These are phyloP conservation scores for Eulithis prunata DNA, from an alignment of 2,888 invertebrate species.

Conservation along the genomic window DNA sequence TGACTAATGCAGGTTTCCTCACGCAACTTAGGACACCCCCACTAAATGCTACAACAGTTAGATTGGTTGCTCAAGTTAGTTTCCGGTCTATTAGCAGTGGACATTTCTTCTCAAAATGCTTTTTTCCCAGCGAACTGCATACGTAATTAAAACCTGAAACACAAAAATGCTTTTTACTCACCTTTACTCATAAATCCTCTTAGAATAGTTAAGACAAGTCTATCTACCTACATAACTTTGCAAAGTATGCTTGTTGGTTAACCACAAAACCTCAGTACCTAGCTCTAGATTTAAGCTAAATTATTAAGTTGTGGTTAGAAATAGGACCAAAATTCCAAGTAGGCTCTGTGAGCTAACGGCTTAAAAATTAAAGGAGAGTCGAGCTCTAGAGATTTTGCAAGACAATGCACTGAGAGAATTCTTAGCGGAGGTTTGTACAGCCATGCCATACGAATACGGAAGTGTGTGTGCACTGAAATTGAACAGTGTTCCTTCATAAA, in stretches of 20 bases:
- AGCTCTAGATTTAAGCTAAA: conserved; percentile 1
- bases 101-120: background rate
- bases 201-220: background rate
- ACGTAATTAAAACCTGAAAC: background rate
- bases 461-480: too few species aligned
- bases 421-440: background rate
- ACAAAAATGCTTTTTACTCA: background rate
- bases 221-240: background rate
- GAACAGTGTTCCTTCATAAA: too few species aligned
- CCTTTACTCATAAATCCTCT: background rate
- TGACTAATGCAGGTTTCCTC: too few species aligned
- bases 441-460: too few species aligned
- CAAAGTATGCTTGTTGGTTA: background rate
- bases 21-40: too few species aligned
- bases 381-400: conserved; percentile 3
- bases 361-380: conserved; percentile 6
- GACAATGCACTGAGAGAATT: conserved; percentile 11
- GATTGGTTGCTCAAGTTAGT: too few species aligned
- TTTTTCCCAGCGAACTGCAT: background rate
- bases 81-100: too few species aligned
- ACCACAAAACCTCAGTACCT: background rate
- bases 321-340: conserved; percentile 11
- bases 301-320: conserved; percentile 11
- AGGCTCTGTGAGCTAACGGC: conserved; percentile 8
- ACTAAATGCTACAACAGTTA: too few species aligned